Evolutionary conservation across 2,888 invertebrate genomes (phyloP).

Genomic region (Drosophila suboccidentalis): DNA sequence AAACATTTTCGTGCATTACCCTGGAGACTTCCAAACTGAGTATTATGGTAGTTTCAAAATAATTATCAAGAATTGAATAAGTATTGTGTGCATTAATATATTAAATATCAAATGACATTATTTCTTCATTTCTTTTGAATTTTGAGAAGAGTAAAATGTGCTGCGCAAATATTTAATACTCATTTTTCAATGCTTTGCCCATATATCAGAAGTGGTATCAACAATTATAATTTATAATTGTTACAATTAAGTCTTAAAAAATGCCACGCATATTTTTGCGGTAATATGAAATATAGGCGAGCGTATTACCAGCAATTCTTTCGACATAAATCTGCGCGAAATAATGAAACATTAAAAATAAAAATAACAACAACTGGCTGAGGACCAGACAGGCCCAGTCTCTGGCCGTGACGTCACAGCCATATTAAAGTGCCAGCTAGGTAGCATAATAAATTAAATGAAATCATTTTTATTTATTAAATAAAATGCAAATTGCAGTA

Average conservation of each 20-base stretch:
- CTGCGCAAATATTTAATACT: neutral
- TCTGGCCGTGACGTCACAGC: constrained; percentile 38
- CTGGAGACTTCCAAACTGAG: constrained; percentile 23
- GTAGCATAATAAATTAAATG: constrained; percentile 27
- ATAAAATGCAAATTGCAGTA: constrained; percentile 4
- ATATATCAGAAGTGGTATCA: constrained; percentile 11
- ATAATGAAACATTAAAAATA: constrained; percentile 35
- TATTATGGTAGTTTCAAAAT: neutral
- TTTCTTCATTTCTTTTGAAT: neutral
- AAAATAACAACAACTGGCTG: constrained; percentile 31
- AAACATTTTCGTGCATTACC: constrained; percentile 20
- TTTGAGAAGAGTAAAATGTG: neutral
- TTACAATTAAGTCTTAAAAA: constrained; percentile 59
- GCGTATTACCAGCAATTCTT: constrained; percentile 36
- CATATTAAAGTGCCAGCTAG: constrained; percentile 7
- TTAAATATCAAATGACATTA: neutral
- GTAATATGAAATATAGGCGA: constrained; percentile 46
- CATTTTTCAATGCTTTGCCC: constrained; percentile 2
- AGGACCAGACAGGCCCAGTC: constrained; percentile 24
- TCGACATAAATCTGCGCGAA: constrained; percentile 35
- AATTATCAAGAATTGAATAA: neutral
- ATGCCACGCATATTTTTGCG: constrained; percentile 39
- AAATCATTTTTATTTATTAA: constrained; percentile 8
- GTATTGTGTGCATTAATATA: neutral
- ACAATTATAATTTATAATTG: constrained; percentile 52